phyloP scores from a whole-genome alignment of 2,797 vertebrate genomes.

The Gobionotothen gibberifrons region DNA sequence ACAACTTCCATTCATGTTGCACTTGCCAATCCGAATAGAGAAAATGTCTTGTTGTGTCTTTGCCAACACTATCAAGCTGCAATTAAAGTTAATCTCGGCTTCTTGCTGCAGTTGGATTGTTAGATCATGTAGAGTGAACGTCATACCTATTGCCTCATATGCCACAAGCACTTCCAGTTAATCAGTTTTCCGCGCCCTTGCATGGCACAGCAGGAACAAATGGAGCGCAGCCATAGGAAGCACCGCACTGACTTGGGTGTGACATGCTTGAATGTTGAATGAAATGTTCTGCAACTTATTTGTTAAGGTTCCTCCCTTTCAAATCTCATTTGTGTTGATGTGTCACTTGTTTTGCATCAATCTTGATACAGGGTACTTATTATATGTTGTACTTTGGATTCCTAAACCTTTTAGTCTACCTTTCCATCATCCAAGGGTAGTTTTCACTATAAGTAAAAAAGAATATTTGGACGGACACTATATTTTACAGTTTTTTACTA shows the following conservation, averaged over 20 bases:
- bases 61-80: not conserved
- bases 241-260: slow-evolving; percentile 11
- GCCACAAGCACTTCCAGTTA: not conserved
- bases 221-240: not conserved
- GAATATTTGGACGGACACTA: no score
- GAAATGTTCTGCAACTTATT: not conserved
- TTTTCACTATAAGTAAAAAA: no score
- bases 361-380: no score
- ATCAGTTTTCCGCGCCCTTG: not conserved
- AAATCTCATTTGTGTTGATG: not conserved
- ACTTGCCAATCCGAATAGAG: not conserved
- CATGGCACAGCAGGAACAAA: not conserved
- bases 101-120: not conserved
- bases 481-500: no score
- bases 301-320: not conserved
- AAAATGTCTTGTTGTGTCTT: not conserved
- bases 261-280: not conserved
- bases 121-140: not conserved
- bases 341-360: no score
- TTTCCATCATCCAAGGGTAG: no score
- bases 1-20: not conserved
- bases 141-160: not conserved
- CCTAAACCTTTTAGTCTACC: no score
- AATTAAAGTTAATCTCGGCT: not conserved
- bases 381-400: no score